phyloP scores from a whole-genome alignment of 2,888 invertebrate species.

The Platycheirus albimanus region DNA sequence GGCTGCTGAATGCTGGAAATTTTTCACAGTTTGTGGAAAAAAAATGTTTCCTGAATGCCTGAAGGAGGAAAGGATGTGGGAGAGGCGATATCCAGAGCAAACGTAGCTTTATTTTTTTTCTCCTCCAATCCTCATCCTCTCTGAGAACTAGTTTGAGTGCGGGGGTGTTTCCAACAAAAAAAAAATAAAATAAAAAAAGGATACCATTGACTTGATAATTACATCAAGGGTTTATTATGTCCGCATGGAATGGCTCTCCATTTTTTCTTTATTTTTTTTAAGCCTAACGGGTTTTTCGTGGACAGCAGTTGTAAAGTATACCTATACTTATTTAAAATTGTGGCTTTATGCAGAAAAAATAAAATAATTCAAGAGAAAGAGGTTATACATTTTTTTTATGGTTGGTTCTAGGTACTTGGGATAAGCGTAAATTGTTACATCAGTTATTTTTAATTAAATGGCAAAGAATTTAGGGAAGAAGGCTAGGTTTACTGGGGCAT shows the following conservation, averaged over 20 bases:
- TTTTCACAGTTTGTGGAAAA: conserved; percentile 27
- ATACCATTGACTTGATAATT: conserved; percentile 55
- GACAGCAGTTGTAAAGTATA: not conserved
- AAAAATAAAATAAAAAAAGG: too few species aligned
- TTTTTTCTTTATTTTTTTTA: conserved; percentile 2
- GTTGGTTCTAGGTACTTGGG: not conserved
- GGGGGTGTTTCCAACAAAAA: not conserved
- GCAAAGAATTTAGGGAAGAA: not conserved
- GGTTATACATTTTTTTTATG: conserved; percentile 3
- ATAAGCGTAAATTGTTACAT: conserved; percentile 18
- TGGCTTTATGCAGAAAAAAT: not conserved
- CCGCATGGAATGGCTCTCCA: conserved; percentile 28
- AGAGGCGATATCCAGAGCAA: not conserved
- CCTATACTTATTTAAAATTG: conserved; percentile 1
- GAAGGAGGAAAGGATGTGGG: not conserved
- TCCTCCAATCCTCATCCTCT: not conserved
- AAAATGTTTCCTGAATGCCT: conserved; percentile 6
- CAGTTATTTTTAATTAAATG: conserved; percentile 35
- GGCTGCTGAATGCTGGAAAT: conserved; percentile 1
- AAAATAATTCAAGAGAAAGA: not conserved
- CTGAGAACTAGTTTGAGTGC: conserved; percentile 3
- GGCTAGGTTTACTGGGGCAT: too few species aligned
- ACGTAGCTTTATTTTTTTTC: conserved; percentile 10
- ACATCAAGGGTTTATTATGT: conserved; percentile 51
- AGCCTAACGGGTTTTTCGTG: not conserved